A percentile compares a stretch with the other conserved stretches of the same genome.
Evolutionary conservation across 1,140 invertebrate species (phyloP).

Genomic region (Bombus confusus): DNA sequence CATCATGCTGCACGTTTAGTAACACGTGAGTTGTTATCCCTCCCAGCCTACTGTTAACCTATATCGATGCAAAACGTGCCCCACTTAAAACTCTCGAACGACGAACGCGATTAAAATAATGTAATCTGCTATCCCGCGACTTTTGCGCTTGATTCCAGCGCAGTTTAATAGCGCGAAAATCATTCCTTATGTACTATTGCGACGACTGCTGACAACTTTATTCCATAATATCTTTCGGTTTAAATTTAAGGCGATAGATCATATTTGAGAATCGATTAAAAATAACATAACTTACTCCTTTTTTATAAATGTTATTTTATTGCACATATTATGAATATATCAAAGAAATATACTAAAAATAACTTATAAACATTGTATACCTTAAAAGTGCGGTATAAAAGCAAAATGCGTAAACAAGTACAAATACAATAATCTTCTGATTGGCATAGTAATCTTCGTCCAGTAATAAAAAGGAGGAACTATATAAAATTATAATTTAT

Average conservation of each 20-base stretch:
- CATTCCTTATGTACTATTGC: background rate
- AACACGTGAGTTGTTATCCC: conserved; percentile 63
- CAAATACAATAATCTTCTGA: conserved; percentile 19
- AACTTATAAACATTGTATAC: conserved; percentile 29
- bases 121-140: conserved; percentile 18
- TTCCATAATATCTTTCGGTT: background rate
- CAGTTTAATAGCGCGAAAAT: conserved; percentile 23
- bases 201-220: conserved; percentile 1
- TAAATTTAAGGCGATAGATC: background rate
- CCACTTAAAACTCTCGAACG: conserved; percentile 37
- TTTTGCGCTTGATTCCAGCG: background rate
- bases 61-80: conserved; percentile 48
- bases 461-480: conserved; percentile 37
- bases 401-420: conserved; percentile 13
- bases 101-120: conserved; percentile 53
- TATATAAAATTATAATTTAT: conserved; percentile 65
- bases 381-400: conserved; percentile 18
- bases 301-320: conserved; percentile 42
- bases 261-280: background rate
- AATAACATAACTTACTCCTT: background rate
- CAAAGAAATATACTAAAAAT: conserved; percentile 29
- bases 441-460: background rate
- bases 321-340: conserved; percentile 33
- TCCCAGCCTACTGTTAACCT: conserved; percentile 42
- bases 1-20: conserved; percentile 61